Conservation (phyloP, 2,797 vertebrate species). For the Novumbra hubbsi region DNA sequence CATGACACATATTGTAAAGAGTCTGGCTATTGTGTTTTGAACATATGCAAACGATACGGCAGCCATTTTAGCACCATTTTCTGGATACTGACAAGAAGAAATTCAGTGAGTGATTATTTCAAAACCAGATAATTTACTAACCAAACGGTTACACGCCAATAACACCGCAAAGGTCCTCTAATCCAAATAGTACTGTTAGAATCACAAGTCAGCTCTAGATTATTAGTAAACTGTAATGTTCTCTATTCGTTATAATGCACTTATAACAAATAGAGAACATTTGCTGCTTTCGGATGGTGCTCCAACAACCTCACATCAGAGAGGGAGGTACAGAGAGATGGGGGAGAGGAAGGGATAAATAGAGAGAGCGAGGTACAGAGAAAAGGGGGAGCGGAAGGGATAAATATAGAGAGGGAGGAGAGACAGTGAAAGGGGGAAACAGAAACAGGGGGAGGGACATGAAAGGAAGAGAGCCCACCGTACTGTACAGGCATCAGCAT, state of each 20-base stretch:
- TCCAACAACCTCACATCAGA: neutral
- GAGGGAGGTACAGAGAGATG: neutral
- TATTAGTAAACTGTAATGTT: neutral
- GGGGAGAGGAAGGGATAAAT: neutral
- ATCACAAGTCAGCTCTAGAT: neutral
- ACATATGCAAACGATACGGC: neutral
- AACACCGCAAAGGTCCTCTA: neutral
- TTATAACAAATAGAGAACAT: no score
- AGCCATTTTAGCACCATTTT: neutral
- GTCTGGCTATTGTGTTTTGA: neutral
- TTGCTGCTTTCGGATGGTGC: neutral
- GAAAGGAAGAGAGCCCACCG: slow-evolving; percentile 32
- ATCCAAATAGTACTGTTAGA: neutral
- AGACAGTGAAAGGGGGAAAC: neutral
- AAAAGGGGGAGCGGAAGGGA: neutral
- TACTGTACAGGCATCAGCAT: slow-evolving; percentile 53
- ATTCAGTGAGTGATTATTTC: neutral
- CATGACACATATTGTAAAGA: neutral
- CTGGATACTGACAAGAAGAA: neutral
- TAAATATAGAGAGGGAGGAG: slow-evolving; percentile 2
- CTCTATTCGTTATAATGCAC: neutral
- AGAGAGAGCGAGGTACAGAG: neutral
- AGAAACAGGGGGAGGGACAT: slow-evolving; percentile 7
- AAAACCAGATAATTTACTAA: neutral
- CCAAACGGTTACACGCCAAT: neutral